Conservation (phyloP, 53 echinoderm and acorn worm genomes). For the Apostichopus leukothele region DNA sequence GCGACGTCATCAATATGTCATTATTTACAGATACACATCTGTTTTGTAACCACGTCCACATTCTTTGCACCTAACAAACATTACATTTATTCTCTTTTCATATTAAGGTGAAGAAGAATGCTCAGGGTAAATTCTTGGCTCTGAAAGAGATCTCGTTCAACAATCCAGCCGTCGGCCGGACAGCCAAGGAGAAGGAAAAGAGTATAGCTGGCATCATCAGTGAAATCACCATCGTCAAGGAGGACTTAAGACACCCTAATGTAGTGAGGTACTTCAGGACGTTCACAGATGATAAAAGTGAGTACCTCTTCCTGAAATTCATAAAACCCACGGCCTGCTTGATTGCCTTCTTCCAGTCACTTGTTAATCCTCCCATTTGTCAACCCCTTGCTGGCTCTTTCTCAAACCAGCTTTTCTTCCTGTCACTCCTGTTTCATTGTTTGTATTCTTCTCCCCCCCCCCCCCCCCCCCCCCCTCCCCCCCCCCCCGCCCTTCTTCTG, state of each 20-base stretch:
- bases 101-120: conserved; percentile 84
- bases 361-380: background rate
- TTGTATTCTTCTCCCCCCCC: no score
- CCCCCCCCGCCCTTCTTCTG: no score
- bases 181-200: conserved; percentile 89
- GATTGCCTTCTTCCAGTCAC: background rate
- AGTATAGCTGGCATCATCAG: conserved; percentile 93
- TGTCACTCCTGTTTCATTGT: no score
- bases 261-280: conserved; percentile 93
- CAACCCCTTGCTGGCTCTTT: no score
- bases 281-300: conserved; percentile 80
- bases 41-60: no score
- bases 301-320: background rate
- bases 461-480: no score
- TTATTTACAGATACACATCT: no score
- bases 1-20: no score
- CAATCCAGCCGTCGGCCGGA: conserved; percentile 89
- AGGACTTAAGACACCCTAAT: conserved; percentile 88
- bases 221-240: conserved; percentile 91
- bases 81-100: no score
- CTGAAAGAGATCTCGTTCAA: conserved; percentile 94
- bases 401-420: no score
- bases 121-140: conserved; percentile 82
- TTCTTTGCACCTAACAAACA: no score
- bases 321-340: no score